A percentile compares a stretch with the other conserved stretches of the same genome.
phyloP scores from a whole-genome alignment of 2,113 vertebrate species.

The Setophaga kirtlandii region DNA sequence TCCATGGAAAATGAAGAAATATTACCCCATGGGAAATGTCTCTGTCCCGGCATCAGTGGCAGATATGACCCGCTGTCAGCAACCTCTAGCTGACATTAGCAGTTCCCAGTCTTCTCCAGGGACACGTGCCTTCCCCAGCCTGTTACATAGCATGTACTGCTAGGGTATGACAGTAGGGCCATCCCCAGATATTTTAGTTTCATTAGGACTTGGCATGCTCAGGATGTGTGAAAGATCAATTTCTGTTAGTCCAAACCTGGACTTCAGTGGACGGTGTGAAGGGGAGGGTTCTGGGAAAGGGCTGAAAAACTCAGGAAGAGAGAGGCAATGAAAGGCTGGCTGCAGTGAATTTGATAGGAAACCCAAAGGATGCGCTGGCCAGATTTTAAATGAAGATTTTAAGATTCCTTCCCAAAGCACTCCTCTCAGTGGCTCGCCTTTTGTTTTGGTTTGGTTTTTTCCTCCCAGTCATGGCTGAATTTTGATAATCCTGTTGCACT shows the following conservation, averaged over 20 bases:
- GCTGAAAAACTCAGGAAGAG: background rate
- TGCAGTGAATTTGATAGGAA: background rate
- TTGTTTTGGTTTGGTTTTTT: background rate
- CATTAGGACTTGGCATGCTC: background rate
- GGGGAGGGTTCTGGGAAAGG: background rate
- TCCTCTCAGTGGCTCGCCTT: background rate
- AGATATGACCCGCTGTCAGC: background rate
- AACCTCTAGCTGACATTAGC: background rate
- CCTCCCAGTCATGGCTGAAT: background rate
- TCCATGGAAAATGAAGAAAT: background rate
- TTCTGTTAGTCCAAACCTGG: background rate
- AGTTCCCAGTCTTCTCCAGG: background rate
- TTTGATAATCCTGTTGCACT: background rate
- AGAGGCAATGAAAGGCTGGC: background rate
- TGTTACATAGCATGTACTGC: background rate
- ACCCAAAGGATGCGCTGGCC: background rate
- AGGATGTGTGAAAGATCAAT: background rate
- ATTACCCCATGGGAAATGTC: background rate
- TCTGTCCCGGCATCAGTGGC: fast-evolving
- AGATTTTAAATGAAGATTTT: background rate
- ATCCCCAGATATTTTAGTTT: background rate
- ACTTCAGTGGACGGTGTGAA: background rate
- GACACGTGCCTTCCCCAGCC: background rate
- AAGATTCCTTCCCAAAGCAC: background rate
- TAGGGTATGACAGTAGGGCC: background rate